These are phyloP conservation scores for Eleutherodactylus coqui DNA, from an alignment of 2,797 vertebrate genomes.

Conservation along the genomic window DNA sequence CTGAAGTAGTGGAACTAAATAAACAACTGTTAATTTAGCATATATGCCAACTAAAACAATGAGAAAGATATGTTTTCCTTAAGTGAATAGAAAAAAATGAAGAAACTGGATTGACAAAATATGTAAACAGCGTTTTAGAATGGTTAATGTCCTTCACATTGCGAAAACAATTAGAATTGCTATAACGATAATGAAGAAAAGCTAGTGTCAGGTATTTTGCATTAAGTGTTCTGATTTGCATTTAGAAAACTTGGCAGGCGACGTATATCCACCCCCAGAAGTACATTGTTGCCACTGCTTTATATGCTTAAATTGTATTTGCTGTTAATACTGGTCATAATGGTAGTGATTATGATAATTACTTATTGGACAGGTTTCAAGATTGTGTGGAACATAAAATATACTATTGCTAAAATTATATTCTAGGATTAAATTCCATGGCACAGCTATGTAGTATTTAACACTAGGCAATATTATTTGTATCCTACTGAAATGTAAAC, in stretches of 20 bases:
- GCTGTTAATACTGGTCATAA: conserved; percentile 32
- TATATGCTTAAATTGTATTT: conserved; percentile 24
- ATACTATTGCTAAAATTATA: conserved; percentile 1
- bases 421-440: neutral
- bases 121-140: conserved; percentile 22
- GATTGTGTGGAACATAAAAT: neutral
- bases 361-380: conserved; percentile 14
- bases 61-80: conserved; percentile 4
- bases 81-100: conserved; percentile 11
- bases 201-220: conserved; percentile 32
- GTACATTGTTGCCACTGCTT: conserved; percentile 13
- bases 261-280: conserved; percentile 19
- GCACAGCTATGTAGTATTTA: neutral
- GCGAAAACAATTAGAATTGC: conserved; percentile 19
- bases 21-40: neutral
- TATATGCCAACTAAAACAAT: neutral
- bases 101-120: conserved; percentile 20
- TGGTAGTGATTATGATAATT: conserved; percentile 27
- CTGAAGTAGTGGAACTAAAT: neutral
- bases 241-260: conserved; percentile 31
- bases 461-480: neutral
- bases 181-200: conserved; percentile 27
- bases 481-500: neutral
- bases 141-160: conserved; percentile 27
- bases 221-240: conserved; percentile 29